Conservation (phyloP, 2,113 vertebrate genomes). For the Pionites leucogaster region DNA sequence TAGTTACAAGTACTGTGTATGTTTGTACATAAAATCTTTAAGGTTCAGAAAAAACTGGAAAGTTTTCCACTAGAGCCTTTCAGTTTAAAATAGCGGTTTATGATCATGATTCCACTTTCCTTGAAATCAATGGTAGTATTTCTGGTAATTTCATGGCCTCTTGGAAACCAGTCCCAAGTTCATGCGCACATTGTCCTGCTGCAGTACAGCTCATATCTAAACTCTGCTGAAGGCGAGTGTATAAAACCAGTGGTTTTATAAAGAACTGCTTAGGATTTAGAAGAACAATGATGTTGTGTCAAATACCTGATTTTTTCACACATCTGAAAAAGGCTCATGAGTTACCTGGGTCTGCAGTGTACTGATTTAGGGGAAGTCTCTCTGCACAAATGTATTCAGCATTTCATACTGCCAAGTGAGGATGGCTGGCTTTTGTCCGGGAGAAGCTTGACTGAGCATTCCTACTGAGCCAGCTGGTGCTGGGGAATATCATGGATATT, state of each 20-base stretch:
- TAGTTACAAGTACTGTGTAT: not conserved
- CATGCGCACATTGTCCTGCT: not conserved
- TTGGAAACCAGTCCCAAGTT: not conserved
- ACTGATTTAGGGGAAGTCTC: not conserved
- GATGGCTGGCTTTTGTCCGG: not conserved
- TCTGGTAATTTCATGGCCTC: not conserved
- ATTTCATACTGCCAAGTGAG: not conserved
- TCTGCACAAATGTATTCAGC: not conserved
- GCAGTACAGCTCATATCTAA: not conserved
- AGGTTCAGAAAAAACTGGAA: not conserved
- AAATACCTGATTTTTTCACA: not conserved
- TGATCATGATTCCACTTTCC: not conserved
- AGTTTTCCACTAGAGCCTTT: not conserved
- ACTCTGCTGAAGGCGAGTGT: not conserved
- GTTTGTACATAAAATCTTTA: not conserved
- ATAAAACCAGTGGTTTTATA: not conserved
- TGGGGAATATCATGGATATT: not conserved
- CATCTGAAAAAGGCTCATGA: not conserved
- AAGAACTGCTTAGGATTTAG: not conserved
- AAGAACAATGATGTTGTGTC: fast-evolving
- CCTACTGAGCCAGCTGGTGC: not conserved
- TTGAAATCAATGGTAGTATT: not conserved
- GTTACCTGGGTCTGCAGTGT: not conserved
- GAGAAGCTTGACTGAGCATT: not conserved
- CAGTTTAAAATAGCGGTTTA: not conserved